Evolutionary conservation across 2,888 invertebrate genomes (phyloP), one percentile per base, ranked within the genome.

Genomic region (Liposcelis brunnea): DNA sequence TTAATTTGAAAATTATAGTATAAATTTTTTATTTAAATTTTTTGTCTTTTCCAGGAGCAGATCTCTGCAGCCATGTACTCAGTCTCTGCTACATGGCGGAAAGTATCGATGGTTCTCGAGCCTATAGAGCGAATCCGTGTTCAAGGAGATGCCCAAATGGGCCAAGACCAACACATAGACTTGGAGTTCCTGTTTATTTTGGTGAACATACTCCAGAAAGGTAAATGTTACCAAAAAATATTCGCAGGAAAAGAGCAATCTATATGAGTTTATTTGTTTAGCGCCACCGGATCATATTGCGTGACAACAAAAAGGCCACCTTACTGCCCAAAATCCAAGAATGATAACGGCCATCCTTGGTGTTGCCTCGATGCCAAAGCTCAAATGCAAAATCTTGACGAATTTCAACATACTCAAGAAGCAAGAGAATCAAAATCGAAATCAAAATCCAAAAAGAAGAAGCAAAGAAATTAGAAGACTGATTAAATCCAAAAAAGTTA

Each of bases 61-160:
- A 80, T 43, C 64, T 84, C 1, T 84, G 83, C 64, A 82, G 82
- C 58, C 83, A 84, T 62, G 77, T 81, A 53, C 80, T 82, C 77
- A 72, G 77, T 4, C 73, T 83, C 51, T 84, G 83, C 61, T 83
- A 77, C 62, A 75, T 82, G 68, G 81, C 83, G 1, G 80, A 82
- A 62, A 80, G 79, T 54, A 61, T 84, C 55, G 74, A 77, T 61
- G 65, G 68, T 0, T 55, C 62, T 19, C 51, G 55, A 1, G 59
- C 69, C 5, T 63, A 62, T 47, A 61, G 57, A 45, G 83, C 81
- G 1, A 75, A 75, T 50, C 80, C 82, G 4, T 83, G 83, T 61
- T 73, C 78, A 0, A 68, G 81, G 47, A 65, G 81, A 16, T 83
- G 83, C 61, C 76, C 80, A 11, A 45, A 44, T 11, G 42, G 78